Evolutionary conservation across 2,113 vertebrate genomes (phyloP).

Genomic region (Zapus hudsonius): DNA sequence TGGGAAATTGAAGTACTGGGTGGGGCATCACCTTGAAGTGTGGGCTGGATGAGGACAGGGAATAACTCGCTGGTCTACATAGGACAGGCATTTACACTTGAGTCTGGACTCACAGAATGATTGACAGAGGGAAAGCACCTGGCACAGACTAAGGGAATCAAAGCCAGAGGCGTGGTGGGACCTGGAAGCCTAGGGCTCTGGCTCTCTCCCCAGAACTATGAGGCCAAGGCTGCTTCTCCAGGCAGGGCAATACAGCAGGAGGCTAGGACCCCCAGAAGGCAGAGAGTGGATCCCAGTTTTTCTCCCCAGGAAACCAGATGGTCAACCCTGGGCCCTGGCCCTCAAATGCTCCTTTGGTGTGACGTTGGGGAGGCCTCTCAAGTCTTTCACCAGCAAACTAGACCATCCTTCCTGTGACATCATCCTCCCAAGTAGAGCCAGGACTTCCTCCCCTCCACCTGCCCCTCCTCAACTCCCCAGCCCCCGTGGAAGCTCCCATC

Average conservation of each 20-base stretch:
- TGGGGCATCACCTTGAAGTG: background rate
- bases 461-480: slow-evolving; percentile 7
- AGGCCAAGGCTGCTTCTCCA: background rate
- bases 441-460: background rate
- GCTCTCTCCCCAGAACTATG: background rate
- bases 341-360: background rate
- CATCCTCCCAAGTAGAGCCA: background rate
- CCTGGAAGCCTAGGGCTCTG: background rate
- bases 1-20: background rate
- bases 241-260: background rate
- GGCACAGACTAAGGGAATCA: background rate
- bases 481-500: slow-evolving; percentile 54
- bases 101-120: background rate
- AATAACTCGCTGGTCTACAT: fast-evolving
- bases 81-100: background rate
- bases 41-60: background rate
- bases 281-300: background rate
- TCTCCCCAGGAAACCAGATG: background rate
- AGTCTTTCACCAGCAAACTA: background rate
- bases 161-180: background rate
- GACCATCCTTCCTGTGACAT: background rate
- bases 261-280: background rate
- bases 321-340: background rate
- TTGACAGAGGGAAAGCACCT: background rate
- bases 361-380: background rate